A percentile compares a stretch with the other conserved stretches of the same genome.
Evolutionary conservation across 2,797 vertebrate species (phyloP).

Genomic region (Thamnophis elegans): DNA sequence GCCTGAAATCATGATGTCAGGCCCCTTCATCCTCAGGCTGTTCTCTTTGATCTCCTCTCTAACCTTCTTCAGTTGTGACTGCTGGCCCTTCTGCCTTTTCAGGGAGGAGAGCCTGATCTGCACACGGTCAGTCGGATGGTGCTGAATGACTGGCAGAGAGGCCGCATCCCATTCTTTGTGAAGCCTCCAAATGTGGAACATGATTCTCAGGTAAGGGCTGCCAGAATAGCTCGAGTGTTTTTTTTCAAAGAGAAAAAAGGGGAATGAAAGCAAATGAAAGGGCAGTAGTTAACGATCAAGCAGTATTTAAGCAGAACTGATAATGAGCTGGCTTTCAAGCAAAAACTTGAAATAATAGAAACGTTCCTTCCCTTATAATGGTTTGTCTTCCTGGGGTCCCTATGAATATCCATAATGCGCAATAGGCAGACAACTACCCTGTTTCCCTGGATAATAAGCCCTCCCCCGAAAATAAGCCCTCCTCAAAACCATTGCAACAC

Average conservation of each 20-base stretch:
- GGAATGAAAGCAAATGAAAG: background rate
- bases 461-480: too few species aligned
- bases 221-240: background rate
- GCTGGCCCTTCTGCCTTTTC: constrained; percentile 17
- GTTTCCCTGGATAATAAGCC: too few species aligned
- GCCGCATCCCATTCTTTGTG: constrained; percentile 96
- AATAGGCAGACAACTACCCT: background rate
- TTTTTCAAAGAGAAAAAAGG: background rate
- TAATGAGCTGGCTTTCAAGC: background rate
- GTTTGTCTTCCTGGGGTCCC: background rate
- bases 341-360: background rate
- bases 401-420: background rate
- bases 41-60: too few species aligned
- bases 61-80: background rate
- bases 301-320: background rate
- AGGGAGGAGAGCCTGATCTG: constrained; percentile 96
- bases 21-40: background rate
- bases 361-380: background rate
- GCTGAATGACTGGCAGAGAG: constrained; percentile 97
- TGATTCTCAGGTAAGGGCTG: constrained; percentile 72
- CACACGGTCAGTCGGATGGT: constrained; percentile 96
- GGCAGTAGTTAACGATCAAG: too few species aligned
- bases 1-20: background rate
- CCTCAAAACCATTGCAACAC: too few species aligned
- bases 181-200: constrained; percentile 86